phyloP scores from a whole-genome alignment of 2,797 vertebrate genomes.

The Ataeniobius toweri region DNA sequence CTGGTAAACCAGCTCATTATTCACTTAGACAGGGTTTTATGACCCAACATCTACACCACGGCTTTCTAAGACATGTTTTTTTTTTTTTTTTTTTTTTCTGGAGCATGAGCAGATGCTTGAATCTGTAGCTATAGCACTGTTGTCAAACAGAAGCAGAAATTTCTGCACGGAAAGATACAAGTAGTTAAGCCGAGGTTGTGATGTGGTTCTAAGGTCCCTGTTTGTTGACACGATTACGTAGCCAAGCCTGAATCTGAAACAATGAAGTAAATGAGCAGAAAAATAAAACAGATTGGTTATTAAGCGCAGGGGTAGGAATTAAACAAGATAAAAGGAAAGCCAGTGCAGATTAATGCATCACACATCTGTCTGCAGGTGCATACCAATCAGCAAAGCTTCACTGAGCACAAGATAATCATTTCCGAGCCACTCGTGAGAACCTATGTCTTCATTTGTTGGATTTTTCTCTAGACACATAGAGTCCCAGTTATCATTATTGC shows the following conservation, averaged over 20 bases:
- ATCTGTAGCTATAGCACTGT: conserved; percentile 38
- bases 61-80: background rate
- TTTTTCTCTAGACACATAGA: background rate
- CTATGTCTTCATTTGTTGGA: background rate
- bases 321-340: background rate
- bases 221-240: background rate
- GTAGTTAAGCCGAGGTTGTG: background rate
- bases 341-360: background rate
- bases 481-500: background rate
- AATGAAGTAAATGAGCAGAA: background rate
- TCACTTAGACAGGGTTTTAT: conserved; percentile 75
- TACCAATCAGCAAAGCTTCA: conserved; percentile 43
- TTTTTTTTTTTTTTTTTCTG: conserved; percentile 25
- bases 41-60: conserved; percentile 58
- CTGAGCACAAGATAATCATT: background rate
- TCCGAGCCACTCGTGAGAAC: background rate
- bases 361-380: conserved; percentile 63
- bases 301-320: background rate
- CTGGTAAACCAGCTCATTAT: conserved; percentile 68
- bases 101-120: conserved; percentile 66
- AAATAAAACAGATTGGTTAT: background rate
- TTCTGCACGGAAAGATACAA: conserved; percentile 11
- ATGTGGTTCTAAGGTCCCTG: background rate
- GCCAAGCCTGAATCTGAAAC: background rate
- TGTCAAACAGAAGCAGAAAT: conserved; percentile 41